Base-by-base conservation (phyloP, 2,888 invertebrate genomes). In the Allygus modestus region DNA sequence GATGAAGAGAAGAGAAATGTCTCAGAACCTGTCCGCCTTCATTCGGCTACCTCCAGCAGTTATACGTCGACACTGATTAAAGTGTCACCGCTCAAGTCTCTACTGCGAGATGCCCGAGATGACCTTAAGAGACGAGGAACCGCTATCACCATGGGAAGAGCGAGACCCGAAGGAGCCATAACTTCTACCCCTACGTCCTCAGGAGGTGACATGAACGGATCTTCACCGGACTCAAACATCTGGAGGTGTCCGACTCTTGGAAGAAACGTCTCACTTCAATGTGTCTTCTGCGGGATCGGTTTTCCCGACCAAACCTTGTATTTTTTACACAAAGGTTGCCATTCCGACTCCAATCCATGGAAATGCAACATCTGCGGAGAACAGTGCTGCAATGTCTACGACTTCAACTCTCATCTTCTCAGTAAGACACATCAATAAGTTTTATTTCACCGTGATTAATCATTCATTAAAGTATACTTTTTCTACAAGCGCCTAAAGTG, bases 291-390 rank as follows among this genome's bases (percentile, higher is more conserved):
- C 91, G 96, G 97, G 88, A 98, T 99, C 89, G 94, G 96, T 75
- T 99, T 98, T 92, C 97, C 97, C 51, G 98, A 99, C 91, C 97
- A 97, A 89, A 99, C 98, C 0, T 93, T 99, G 84, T 98, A 98
- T 92, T 97, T 98, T 92, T 93, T 99, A 87, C 99, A 99, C 92
- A 98, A 98, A 92, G 98, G 98, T 88, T 97, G 99, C 90, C 99
- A 99, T 92, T 98, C 98, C 88, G 97, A 98, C 90, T 96, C 97
- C 88, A 98, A 98, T 92, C 98, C 99, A 0, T 99, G 95, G 95
- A 98, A 98, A 91, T 98, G 98, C 91, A 99, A 99, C 92, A 97
- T 99, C 88, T 99, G 99, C 91, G 98, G 98, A 77, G 97, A 97
- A 91, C 96, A 96, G 90, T 97, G 97, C 91, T 96, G 95, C 91